phyloP scores from a whole-genome alignment of 1,140 invertebrate species.

The Frieseomelitta varia region DNA sequence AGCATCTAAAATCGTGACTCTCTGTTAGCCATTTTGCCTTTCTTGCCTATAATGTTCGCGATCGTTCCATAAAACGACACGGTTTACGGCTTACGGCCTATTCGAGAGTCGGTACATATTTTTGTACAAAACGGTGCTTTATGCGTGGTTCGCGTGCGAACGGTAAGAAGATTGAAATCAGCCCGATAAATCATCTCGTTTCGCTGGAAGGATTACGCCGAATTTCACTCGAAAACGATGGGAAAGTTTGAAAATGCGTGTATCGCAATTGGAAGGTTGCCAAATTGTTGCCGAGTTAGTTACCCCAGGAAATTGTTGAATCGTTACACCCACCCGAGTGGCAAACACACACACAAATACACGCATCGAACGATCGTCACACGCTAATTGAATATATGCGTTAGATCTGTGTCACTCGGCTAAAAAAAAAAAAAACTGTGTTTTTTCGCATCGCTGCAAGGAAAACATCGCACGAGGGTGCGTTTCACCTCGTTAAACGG shows the following conservation, averaged over 20 bases:
- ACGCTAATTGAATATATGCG: slow-evolving; percentile 62
- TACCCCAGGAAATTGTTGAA: slow-evolving; percentile 54
- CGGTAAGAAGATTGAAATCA: slow-evolving; percentile 12
- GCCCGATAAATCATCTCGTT: slow-evolving; percentile 23
- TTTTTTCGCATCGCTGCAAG: background rate
- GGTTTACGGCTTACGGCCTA: too few relatives aligned
- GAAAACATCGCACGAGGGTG: background rate
- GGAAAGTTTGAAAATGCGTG: slow-evolving; percentile 37
- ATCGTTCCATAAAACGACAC: background rate
- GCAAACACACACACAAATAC: slow-evolving; percentile 51
- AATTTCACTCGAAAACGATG: slow-evolving; percentile 55
- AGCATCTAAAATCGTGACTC: background rate
- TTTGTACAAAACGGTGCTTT: background rate
- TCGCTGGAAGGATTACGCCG: slow-evolving; percentile 46
- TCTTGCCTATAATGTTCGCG: background rate
- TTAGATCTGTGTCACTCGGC: slow-evolving; percentile 30
- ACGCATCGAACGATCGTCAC: slow-evolving; percentile 20
- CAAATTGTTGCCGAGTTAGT: slow-evolving; percentile 56
- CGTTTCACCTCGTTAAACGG: background rate
- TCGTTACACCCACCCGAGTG: slow-evolving; percentile 43
- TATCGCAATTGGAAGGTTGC: slow-evolving; percentile 64
- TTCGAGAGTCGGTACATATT: background rate
- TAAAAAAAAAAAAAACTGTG: slow-evolving; percentile 5
- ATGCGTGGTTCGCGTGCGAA: background rate
- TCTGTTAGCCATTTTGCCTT: background rate